A percentile compares a stretch with the other conserved stretches of the same genome.
Conservation (phyloP, 2,797 vertebrate genomes). For the Graptemys geographica region DNA sequence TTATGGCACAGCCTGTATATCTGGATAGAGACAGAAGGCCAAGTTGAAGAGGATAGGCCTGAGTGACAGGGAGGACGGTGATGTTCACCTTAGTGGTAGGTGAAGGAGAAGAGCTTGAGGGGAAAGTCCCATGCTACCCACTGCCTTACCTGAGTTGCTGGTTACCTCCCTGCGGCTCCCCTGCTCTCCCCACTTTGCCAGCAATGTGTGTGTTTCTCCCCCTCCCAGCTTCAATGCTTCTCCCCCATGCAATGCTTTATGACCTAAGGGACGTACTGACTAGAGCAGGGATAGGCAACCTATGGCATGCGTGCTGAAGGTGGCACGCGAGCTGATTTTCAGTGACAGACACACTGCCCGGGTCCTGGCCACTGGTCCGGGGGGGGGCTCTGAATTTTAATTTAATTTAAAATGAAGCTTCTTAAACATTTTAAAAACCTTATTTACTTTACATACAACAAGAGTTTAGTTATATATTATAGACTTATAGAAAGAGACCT, state of each 20-base stretch:
- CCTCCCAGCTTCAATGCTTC: not conserved
- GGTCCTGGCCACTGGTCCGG: no score
- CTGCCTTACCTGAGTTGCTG: not conserved
- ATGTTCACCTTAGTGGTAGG: not conserved
- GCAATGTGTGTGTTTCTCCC: not conserved
- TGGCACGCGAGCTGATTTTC: no score
- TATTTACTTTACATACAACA: no score
- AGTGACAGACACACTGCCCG: no score
- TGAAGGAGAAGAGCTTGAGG: accelerated
- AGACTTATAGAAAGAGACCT: no score
- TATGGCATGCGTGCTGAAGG: no score
- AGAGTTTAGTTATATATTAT: no score
- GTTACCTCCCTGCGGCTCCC: not conserved
- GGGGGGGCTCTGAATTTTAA: no score
- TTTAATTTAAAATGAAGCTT: no score
- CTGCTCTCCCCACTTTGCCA: not conserved
- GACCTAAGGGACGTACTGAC: not conserved
- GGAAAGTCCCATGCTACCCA: not conserved
- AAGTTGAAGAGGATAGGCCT: not conserved
- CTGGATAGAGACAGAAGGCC: not conserved
- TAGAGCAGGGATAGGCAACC: not conserved
- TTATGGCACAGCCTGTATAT: not conserved
- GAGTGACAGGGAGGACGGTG: not conserved
- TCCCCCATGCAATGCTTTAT: not conserved
- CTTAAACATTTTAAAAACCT: no score